A percentile compares a stretch with the other conserved stretches of the same genome.
Conservation (phyloP, 2,888 invertebrate species). For the Agriotes lineatus region DNA sequence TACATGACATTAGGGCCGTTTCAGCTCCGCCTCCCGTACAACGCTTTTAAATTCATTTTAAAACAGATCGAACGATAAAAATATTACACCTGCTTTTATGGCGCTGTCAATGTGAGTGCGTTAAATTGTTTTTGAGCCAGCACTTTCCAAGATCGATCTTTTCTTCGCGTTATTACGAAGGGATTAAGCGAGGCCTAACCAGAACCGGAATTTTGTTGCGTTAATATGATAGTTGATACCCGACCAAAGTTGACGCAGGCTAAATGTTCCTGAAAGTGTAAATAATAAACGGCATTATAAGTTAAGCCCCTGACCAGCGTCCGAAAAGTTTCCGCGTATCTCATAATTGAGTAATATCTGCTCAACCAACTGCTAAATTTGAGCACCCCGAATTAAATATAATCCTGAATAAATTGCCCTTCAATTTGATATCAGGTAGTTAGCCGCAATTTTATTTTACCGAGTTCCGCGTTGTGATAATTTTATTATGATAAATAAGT, state of each 20-base stretch:
- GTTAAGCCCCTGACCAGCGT: slow-evolving; percentile 17
- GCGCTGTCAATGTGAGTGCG: background rate
- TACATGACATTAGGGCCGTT: slow-evolving; percentile 16
- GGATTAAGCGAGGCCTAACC: too few relatives aligned
- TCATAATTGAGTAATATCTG: slow-evolving; percentile 29
- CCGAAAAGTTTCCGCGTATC: slow-evolving; percentile 24
- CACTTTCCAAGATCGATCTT: too few relatives aligned
- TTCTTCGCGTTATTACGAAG: too few relatives aligned
- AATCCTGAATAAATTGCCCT: slow-evolving; percentile 14
- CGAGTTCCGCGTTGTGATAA: background rate
- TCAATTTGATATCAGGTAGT: slow-evolving; percentile 10
- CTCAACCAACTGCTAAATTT: slow-evolving; percentile 17
- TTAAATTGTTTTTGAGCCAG: background rate
- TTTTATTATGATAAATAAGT: slow-evolving; percentile 5
- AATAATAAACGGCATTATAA: slow-evolving; percentile 17
- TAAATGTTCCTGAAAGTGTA: background rate
- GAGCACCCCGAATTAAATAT: slow-evolving; percentile 17
- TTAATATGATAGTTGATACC: background rate
- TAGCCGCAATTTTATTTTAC: background rate
- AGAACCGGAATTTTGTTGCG: too few relatives aligned
- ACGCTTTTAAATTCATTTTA: slow-evolving; percentile 3
- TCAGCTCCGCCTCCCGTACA: background rate
- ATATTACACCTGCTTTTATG: background rate
- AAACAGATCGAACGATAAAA: background rate
- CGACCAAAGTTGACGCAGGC: background rate